Percentiles rank a stretch among this genome's conserved stretches.
These are phyloP conservation scores for Protonibea diacanthus DNA, from an alignment of 2,797 vertebrate species.

Conservation along the genomic window DNA sequence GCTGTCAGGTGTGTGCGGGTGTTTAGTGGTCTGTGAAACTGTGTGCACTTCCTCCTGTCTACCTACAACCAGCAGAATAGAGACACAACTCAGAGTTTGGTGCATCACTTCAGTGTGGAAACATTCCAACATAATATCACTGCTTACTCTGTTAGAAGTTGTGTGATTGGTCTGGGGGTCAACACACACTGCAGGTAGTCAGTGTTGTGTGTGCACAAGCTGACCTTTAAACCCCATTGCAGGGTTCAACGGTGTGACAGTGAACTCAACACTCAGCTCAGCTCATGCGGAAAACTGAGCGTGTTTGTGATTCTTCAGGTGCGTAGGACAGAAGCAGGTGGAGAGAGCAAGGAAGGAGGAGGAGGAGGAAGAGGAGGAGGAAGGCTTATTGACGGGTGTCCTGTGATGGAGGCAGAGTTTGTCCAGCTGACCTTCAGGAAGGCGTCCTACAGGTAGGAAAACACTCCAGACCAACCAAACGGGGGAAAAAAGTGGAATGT, in stretches of 20 bases:
- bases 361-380: not conserved
- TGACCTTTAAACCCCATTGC: too few relatives aligned
- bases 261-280: not conserved
- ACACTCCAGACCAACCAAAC: not conserved
- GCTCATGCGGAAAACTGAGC: too few relatives aligned
- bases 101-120: too few relatives aligned
- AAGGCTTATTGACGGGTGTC: slow-evolving; percentile 16
- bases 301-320: slow-evolving; percentile 11
- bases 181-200: not conserved
- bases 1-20: slow-evolving; percentile 46
- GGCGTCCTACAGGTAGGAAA: slow-evolving; percentile 76
- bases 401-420: slow-evolving; percentile 66
- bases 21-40: not conserved
- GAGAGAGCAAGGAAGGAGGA: not conserved
- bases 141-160: not conserved
- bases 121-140: not conserved
- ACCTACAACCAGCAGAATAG: not conserved
- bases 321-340: too few relatives aligned
- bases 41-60: not conserved
- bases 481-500: not conserved
- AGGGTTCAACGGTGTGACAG: not conserved
- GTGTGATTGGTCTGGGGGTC: not conserved
- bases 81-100: too few relatives aligned
- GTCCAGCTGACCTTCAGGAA: slow-evolving; percentile 70
- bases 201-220: not conserved